Percentiles rank a stretch among this genome's conserved stretches.
These are phyloP conservation scores for Leistus spinibarbis DNA, from an alignment of 2,888 invertebrate genomes.

Conservation along the genomic window DNA sequence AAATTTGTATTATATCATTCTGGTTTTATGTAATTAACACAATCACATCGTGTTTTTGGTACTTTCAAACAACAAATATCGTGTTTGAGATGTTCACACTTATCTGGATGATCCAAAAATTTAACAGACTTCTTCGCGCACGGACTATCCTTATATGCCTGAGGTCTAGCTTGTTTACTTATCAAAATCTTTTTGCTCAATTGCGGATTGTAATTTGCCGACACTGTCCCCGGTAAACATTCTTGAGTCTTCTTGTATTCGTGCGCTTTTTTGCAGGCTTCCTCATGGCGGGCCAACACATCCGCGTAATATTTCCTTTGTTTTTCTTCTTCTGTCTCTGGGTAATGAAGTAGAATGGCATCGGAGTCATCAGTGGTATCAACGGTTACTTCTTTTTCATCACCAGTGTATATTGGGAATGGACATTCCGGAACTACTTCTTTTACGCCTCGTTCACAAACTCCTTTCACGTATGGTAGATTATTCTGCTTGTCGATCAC, in stretches of 20 bases:
- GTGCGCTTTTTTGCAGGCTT: slow-evolving; percentile 50
- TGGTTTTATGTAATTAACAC: slow-evolving; percentile 49
- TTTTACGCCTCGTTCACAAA: slow-evolving; percentile 51
- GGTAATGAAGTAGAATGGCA: slow-evolving; percentile 22
- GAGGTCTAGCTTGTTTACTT: slow-evolving; percentile 9
- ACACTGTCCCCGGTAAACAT: slow-evolving; percentile 27
- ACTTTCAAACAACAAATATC: slow-evolving; percentile 52
- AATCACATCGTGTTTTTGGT: slow-evolving; percentile 51
- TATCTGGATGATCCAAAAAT: slow-evolving; percentile 43
- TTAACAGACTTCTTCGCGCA: slow-evolving; percentile 26
- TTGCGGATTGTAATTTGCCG: slow-evolving; percentile 18
- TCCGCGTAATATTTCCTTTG: slow-evolving; percentile 53
- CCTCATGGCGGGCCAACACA: slow-evolving; percentile 51
- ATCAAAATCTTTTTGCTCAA: slow-evolving; percentile 15
- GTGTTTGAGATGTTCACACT: slow-evolving; percentile 49
- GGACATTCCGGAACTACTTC: slow-evolving; percentile 52
- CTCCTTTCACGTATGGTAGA: slow-evolving; percentile 52
- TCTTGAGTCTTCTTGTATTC: slow-evolving; percentile 47
- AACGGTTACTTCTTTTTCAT: not conserved
- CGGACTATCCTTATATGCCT: slow-evolving; percentile 21
- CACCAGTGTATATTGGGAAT: slow-evolving; percentile 46
- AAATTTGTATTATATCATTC: not conserved
- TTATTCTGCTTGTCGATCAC: slow-evolving; percentile 41
- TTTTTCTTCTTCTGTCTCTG: slow-evolving; percentile 49
- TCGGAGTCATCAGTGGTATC: slow-evolving; percentile 29